Evolutionary conservation across 2,797 vertebrate genomes (phyloP).

Genomic region (Anguilla megastoma): DNA sequence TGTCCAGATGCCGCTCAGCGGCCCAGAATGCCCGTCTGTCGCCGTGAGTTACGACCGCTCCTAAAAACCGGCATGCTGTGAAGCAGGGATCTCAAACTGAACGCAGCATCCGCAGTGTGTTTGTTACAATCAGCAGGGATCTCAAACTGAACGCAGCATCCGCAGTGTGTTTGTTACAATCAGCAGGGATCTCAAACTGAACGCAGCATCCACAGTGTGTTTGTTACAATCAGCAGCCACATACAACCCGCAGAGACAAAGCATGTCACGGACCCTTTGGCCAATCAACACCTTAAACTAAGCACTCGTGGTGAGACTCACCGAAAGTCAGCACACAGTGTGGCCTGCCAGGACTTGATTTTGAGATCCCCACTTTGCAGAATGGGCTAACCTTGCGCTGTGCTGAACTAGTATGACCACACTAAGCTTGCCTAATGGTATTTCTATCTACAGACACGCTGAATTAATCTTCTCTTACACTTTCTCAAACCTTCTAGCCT

Average conservation of each 20-base stretch:
- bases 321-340: no score
- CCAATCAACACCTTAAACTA: neutral
- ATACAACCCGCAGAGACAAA: neutral
- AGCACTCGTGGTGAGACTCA: neutral
- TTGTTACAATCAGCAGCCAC: neutral
- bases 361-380: neutral
- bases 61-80: constrained; percentile 52
- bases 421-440: neutral
- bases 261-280: neutral
- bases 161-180: no score
- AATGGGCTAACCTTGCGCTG: neutral
- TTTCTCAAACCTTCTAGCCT: neutral
- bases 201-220: neutral
- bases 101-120: no score
- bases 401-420: neutral
- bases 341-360: neutral
- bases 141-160: no score
- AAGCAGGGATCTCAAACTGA: neutral
- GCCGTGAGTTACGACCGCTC: constrained; percentile 70
- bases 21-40: constrained; percentile 55
- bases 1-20: constrained; percentile 78
- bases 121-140: neutral
- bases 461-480: neutral
- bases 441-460: neutral
- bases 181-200: neutral